Evolutionary conservation across 2,888 invertebrate genomes (phyloP).

Genomic region (Lasioglossum figueresi): DNA sequence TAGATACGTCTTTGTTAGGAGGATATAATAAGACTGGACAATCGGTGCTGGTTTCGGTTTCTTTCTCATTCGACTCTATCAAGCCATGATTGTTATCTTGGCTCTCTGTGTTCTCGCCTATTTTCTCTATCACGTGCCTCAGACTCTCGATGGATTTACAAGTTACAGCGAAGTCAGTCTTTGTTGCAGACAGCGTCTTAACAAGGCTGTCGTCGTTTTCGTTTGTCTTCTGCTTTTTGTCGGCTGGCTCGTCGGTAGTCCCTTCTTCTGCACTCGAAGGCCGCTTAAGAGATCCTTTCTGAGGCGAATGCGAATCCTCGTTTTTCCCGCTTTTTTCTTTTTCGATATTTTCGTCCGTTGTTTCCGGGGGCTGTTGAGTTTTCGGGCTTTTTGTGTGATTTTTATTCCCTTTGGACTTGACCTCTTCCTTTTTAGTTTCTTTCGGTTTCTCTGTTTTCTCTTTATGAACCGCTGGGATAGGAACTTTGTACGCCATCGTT

Average conservation of each 20-base stretch:
- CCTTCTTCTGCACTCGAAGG: constrained; percentile 39
- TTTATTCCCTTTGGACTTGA: constrained; percentile 62
- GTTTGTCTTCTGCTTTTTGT: constrained; percentile 70
- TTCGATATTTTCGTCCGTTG: constrained; percentile 48
- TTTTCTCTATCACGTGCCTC: constrained; percentile 76
- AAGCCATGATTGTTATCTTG: constrained; percentile 25
- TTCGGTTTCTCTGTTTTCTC: constrained; percentile 76
- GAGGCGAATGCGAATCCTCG: constrained; percentile 27
- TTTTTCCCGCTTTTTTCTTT: constrained; percentile 40
- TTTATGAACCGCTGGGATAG: constrained; percentile 81
- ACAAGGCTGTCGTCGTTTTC: constrained; percentile 52
- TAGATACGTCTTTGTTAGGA: constrained; percentile 18
- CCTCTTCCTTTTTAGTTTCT: constrained; percentile 70
- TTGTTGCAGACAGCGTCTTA: constrained; percentile 17
- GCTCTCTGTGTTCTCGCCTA: constrained; percentile 67
- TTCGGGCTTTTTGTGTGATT: constrained; percentile 60
- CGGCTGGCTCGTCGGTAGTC: constrained; percentile 54
- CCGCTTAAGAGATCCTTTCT: constrained; percentile 69
- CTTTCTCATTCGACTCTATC: constrained; percentile 26
- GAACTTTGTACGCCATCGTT: constrained; percentile 83
- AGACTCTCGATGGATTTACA: constrained; percentile 79
- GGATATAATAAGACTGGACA: constrained; percentile 2
- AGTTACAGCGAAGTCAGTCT: constrained; percentile 67
- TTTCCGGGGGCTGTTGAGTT: constrained; percentile 36
- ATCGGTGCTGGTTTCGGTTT: constrained; percentile 22